Percentiles rank a stretch among this genome's conserved stretches.
Evolutionary conservation across 92 coral and sea anemone genomes (phyloP).

Genomic region (Paragorgia papillata): DNA sequence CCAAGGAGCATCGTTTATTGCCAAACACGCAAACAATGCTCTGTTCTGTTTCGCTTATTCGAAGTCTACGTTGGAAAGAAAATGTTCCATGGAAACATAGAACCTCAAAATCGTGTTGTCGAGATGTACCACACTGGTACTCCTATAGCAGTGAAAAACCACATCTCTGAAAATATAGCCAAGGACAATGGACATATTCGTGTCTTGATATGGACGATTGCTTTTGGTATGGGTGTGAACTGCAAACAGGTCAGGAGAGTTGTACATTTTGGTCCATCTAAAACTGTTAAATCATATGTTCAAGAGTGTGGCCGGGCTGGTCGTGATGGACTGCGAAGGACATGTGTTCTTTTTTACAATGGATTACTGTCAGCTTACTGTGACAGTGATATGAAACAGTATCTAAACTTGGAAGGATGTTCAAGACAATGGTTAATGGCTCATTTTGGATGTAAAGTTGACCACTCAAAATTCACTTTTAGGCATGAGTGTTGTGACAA

Average conservation of each 20-base stretch:
- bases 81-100: slow-evolving; percentile 44
- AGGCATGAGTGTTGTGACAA: neutral
- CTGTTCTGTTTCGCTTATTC: slow-evolving; percentile 63
- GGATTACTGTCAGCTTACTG: neutral
- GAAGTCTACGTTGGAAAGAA: slow-evolving; percentile 62
- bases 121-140: slow-evolving; percentile 88
- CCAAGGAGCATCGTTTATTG: slow-evolving; percentile 71
- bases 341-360: slow-evolving; percentile 15
- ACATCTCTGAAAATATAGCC: slow-evolving; percentile 55
- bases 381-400: slow-evolving; percentile 9
- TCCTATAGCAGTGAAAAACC: slow-evolving; percentile 57
- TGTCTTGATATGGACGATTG: slow-evolving; percentile 51
- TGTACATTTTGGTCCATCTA: slow-evolving; percentile 33
- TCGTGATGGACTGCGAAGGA: slow-evolving; percentile 21
- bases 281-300: slow-evolving; percentile 12
- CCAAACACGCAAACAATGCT: slow-evolving; percentile 76
- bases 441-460: neutral
- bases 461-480: neutral
- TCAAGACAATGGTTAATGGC: neutral
- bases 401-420: neutral
- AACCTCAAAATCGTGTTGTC: slow-evolving; percentile 55
- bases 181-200: slow-evolving; percentile 51
- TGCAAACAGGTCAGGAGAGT: slow-evolving; percentile 31
- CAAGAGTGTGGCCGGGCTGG: slow-evolving; percentile 43
- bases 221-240: slow-evolving; percentile 60